Percentiles rank a stretch among this genome's conserved stretches.
Evolutionary conservation across 2,888 invertebrate species (phyloP).

Genomic region (Rhamphomyia laevipes): DNA sequence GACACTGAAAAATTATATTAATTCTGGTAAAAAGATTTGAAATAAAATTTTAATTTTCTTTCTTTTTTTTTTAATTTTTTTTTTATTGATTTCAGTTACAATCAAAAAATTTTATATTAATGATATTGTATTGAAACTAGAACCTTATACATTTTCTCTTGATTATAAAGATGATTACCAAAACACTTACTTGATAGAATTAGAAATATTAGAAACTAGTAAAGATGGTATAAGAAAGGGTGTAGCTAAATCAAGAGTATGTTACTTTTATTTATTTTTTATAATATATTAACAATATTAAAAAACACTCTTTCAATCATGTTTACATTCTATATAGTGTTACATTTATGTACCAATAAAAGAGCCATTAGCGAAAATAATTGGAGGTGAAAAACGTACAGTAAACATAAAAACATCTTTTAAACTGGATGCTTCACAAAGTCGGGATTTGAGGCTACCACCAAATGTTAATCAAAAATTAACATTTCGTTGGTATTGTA

Average conservation of each 20-base stretch:
- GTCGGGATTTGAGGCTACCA: constrained; percentile 6
- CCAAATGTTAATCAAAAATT: constrained; percentile 1
- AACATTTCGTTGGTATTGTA: constrained; percentile 10
- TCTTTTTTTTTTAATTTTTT: too few species aligned
- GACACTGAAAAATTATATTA: constrained; percentile 8
- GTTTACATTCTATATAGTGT: constrained; percentile 8
- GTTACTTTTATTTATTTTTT: neutral
- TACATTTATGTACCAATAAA: constrained; percentile 4
- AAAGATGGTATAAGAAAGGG: neutral
- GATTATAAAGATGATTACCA: too few species aligned
- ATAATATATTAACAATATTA: too few species aligned
- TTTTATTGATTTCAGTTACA: too few species aligned
- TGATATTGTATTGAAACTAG: too few species aligned
- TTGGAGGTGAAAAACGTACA: constrained; percentile 4
- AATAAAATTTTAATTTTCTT: too few species aligned
- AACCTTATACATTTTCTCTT: too few species aligned
- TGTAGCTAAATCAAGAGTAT: neutral
- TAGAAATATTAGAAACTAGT: too few species aligned
- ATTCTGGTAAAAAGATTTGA: constrained; percentile 1
- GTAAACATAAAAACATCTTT: neutral
- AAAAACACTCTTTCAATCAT: neutral
- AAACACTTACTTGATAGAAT: too few species aligned
- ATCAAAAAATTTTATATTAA: too few species aligned
- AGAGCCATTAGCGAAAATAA: constrained; percentile 5
- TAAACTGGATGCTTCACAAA: constrained; percentile 5